phyloP scores from a whole-genome alignment of 2,888 invertebrate genomes.

The Latrodectus hesperus region DNA sequence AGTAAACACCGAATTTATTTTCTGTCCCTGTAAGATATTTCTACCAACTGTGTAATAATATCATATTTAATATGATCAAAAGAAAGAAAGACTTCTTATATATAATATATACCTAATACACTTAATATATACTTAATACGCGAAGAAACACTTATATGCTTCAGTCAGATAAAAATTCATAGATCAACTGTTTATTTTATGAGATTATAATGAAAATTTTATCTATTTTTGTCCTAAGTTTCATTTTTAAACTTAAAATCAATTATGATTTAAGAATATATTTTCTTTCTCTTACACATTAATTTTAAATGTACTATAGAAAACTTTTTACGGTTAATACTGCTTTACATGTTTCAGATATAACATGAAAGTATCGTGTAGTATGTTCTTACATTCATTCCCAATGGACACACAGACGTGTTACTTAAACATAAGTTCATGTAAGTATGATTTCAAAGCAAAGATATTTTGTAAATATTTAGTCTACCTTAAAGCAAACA shows the following conservation, averaged over 20 bases:
- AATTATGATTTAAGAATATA: not conserved
- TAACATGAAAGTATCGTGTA: slow-evolving; percentile 40
- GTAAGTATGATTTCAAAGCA: slow-evolving; percentile 23
- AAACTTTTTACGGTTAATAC: too few species aligned
- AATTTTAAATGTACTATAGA: not conserved
- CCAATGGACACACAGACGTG: slow-evolving; percentile 61
- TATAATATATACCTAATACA: too few species aligned
- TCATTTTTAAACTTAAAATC: not conserved
- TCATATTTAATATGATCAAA: too few species aligned
- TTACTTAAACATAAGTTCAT: slow-evolving; percentile 36
- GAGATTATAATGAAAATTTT: not conserved
- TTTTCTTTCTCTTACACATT: too few species aligned
- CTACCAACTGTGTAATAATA: not conserved
- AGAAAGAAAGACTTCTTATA: too few species aligned
- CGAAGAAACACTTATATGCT: too few species aligned
- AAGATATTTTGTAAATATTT: too few species aligned
- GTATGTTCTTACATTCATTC: slow-evolving; percentile 34
- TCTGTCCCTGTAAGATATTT: not conserved
- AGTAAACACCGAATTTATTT: not conserved
- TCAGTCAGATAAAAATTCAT: too few species aligned
- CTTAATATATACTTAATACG: too few species aligned
- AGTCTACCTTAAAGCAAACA: too few species aligned
- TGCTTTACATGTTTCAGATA: slow-evolving; percentile 26
- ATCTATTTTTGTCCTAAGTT: not conserved
- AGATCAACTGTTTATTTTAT: not conserved